phyloP scores from a whole-genome alignment of 64 coral and sea anemone species.

The Stylophora pistillata region DNA sequence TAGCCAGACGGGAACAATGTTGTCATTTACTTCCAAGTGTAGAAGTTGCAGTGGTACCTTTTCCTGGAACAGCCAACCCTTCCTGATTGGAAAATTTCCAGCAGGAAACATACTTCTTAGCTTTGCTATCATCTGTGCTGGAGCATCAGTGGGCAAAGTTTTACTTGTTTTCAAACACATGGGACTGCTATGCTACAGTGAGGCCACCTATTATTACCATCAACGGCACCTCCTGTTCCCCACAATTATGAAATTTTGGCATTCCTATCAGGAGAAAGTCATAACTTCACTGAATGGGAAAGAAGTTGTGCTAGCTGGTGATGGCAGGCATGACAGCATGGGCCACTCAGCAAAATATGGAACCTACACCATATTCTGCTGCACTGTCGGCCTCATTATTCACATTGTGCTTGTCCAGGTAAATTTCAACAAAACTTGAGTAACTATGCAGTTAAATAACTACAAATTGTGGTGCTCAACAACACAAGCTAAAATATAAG shows the following conservation, averaged over 20 bases:
- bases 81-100: conserved; percentile 55
- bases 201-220: conserved; percentile 45
- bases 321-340: conserved; percentile 71
- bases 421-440: background rate
- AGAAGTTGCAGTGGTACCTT: background rate
- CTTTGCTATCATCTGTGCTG: conserved; percentile 61
- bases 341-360: conserved; percentile 73
- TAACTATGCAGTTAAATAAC: too few relatives aligned
- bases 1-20: background rate
- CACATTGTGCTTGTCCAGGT: too few relatives aligned
- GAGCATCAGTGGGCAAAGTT: conserved; percentile 41
- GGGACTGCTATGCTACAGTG: conserved; percentile 34
- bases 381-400: too few relatives aligned
- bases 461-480: background rate
- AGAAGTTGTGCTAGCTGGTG: conserved; percentile 52
- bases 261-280: conserved; percentile 15
- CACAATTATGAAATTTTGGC: conserved; percentile 44
- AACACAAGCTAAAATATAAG: background rate
- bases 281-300: background rate
- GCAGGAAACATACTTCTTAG: conserved; percentile 69
- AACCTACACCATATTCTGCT: conserved; percentile 55
- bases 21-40: background rate
- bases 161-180: conserved; percentile 58
- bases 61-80: conserved; percentile 59
- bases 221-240: conserved; percentile 50